Conservation (phyloP, 2,888 invertebrate genomes). For the Cecidostiba fungosa region DNA sequence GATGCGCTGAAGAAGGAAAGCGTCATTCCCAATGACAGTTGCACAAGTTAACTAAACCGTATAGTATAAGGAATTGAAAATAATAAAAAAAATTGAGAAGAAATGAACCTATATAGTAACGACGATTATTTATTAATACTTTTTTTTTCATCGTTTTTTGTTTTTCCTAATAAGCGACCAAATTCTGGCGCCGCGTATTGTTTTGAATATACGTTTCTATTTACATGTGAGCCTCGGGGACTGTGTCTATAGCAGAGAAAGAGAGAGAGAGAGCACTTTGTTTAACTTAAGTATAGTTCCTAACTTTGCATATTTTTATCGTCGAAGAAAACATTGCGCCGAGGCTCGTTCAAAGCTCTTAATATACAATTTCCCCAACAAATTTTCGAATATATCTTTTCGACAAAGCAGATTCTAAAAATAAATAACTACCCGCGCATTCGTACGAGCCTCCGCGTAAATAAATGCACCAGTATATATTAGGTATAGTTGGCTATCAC, state of each 20-base stretch:
- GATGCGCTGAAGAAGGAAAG: slow-evolving; percentile 20
- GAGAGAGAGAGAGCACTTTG: slow-evolving; percentile 6
- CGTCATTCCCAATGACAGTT: slow-evolving; percentile 5
- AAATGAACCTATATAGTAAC: neutral
- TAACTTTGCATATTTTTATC: neutral
- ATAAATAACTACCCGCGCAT: neutral
- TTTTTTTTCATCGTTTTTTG: slow-evolving; percentile 28
- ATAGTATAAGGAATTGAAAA: neutral
- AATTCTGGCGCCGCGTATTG: neutral
- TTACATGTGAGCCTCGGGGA: slow-evolving; percentile 36
- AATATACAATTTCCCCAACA: neutral
- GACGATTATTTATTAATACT: slow-evolving; percentile 42
- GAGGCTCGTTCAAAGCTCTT: neutral
- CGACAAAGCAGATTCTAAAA: slow-evolving; percentile 7
- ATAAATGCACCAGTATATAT: neutral
- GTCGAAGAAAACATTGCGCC: slow-evolving; percentile 15
- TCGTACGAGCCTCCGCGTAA: neutral
- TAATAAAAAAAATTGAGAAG: neutral
- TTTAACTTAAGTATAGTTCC: slow-evolving; percentile 14
- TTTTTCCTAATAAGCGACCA: neutral
- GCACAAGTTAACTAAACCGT: slow-evolving; percentile 21
- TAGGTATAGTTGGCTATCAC: neutral
- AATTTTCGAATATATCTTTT: slow-evolving; percentile 23
- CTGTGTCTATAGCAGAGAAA: slow-evolving; percentile 27
- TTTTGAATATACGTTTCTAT: slow-evolving; percentile 32